phyloP scores from a whole-genome alignment of 2,888 invertebrate genomes.

The Euplagia quadripunctaria region DNA sequence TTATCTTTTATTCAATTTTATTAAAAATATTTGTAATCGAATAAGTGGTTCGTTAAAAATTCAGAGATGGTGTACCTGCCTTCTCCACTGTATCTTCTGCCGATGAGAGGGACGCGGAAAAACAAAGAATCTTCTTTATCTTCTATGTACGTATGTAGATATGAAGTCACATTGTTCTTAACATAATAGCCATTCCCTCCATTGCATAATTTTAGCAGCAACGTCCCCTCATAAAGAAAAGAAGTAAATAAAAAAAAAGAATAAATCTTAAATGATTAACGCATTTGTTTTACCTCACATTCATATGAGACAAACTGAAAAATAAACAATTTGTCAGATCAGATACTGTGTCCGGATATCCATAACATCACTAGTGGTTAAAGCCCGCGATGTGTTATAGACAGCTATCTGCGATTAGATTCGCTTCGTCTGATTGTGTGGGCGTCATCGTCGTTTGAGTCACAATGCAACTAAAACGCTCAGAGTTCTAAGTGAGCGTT shows the following conservation, averaged over 20 bases:
- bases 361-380: neutral
- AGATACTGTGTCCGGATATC: neutral
- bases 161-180: too few relatives aligned
- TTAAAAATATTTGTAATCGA: neutral
- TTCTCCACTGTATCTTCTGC: neutral
- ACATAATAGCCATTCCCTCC: too few relatives aligned
- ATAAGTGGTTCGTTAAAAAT: neutral
- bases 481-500: slow-evolving; percentile 22
- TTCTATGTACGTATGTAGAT: too few relatives aligned
- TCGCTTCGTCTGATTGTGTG: slow-evolving; percentile 59
- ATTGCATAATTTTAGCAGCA: too few relatives aligned
- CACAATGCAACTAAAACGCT: slow-evolving; percentile 19
- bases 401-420: slow-evolving; percentile 68
- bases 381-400: slow-evolving; percentile 62
- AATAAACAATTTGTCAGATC: too few relatives aligned
- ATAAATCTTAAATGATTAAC: too few relatives aligned
- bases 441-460: slow-evolving; percentile 58
- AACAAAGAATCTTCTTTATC: too few relatives aligned
- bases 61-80: neutral
- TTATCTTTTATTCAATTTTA: neutral
- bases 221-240: too few relatives aligned
- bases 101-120: too few relatives aligned
- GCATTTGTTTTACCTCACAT: too few relatives aligned
- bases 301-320: too few relatives aligned
- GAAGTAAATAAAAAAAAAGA: too few relatives aligned